Evolutionary conservation across 2,113 vertebrate species (phyloP).

Genomic region (Seriola rivoliana): DNA sequence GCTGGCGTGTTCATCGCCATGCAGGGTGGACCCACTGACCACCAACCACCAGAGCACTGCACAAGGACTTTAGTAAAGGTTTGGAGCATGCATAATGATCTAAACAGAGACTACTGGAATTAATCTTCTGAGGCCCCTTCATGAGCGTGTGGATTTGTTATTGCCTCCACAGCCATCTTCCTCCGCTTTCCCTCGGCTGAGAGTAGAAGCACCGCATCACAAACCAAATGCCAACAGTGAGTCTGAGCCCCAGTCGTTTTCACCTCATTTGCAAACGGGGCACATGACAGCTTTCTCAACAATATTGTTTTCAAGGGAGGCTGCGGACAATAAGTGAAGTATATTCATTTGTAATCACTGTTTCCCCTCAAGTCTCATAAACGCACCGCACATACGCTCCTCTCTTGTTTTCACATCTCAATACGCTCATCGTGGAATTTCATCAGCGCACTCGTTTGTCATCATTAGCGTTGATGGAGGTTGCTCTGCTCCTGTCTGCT

Average conservation of each 20-base stretch:
- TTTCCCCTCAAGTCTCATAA: conserved; percentile 58
- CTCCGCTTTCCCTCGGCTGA: conserved; percentile 12
- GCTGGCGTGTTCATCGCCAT: conserved; percentile 41
- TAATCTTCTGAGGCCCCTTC: conserved; percentile 47
- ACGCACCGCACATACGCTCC: conserved; percentile 43
- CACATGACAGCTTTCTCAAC: conserved; percentile 39
- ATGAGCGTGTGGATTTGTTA: conserved; percentile 57
- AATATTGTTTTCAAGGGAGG: conserved; percentile 49
- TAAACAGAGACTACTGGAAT: conserved; percentile 61
- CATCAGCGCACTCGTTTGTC: conserved; percentile 69
- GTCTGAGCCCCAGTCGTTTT: conserved; percentile 38
- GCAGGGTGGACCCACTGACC: conserved; percentile 77
- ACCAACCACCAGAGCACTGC: conserved; percentile 65
- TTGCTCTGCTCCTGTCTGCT: conserved; percentile 46
- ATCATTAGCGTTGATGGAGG: conserved; percentile 63
- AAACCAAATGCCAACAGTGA: conserved; percentile 33
- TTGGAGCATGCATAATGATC: conserved; percentile 47
- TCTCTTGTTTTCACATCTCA: conserved; percentile 63
- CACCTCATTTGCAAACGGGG: conserved; percentile 51
- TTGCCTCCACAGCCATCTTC: conserved; percentile 27
- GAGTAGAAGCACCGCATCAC: conserved; percentile 33
- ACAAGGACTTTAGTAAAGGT: conserved; percentile 34
- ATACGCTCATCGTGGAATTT: conserved; percentile 56
- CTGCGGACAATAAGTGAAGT: conserved; percentile 39
- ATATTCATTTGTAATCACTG: conserved; percentile 59